Base-by-base conservation (phyloP, 1,140 invertebrate species). In the Pomacea maculata region DNA sequence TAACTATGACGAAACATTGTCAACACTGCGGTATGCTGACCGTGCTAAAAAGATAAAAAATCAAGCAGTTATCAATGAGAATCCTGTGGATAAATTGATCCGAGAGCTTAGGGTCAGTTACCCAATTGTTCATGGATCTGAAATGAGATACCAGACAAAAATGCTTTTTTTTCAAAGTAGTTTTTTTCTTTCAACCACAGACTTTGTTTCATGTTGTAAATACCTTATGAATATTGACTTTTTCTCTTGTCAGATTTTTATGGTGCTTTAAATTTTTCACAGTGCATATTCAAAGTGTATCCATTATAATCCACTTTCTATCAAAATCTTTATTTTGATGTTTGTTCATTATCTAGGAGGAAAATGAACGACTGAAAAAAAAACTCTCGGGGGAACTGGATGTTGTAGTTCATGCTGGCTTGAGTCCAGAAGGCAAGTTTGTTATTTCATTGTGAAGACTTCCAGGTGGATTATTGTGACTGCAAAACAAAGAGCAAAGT, bases 1-100 rank as follows among this genome's bases (percentile, higher is more conserved):
- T n/a, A 94, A 94, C 85, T 94, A 93, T 85, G 94, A 94, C 74
- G 94, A 94, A 87, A 94, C 94, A 0, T 83, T 94, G 14, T 93
- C 93, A 54, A 94, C 94, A 3, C 88, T 94, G 57, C 86, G 93
- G 72, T 95, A 94, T 87, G 93, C 94, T 73, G 93, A 94, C 87
- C 85, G 94, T 80, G 93, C 93, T 7, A 94, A 94, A 87, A 92
- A 93, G 82, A 94, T 94, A 81, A 93, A 93, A 83, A 94, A 93
- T 61, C 93, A 93, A 79, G 93, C 94, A 15, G 91, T 92, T 10
- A 90, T 94, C 80, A 92, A 91, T 84, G 91, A 92, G 82, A 91
- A 92, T 79, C 91, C 91, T 12, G 75, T 92, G 72, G 91, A 92
- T 79, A 92, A 91, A 86, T 79, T 92, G 52, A 91, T 92, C 68